Evolutionary conservation across 2,888 invertebrate species (phyloP).

Genomic region (Papilio demoleus): DNA sequence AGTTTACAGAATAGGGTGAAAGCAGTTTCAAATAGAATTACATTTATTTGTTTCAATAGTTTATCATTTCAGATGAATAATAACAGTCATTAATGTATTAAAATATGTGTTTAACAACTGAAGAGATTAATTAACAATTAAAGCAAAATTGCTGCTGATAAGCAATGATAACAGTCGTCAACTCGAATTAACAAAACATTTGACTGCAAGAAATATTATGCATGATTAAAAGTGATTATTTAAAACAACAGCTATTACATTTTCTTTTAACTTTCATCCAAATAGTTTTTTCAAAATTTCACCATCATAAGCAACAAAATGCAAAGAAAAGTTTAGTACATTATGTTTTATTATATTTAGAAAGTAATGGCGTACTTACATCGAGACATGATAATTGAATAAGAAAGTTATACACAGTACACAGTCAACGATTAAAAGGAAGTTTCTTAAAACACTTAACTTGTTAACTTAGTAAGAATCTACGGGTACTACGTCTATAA

Average conservation of each 20-base stretch:
- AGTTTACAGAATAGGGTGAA: neutral
- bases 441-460: neutral
- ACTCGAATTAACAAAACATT: neutral
- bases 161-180: neutral
- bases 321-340: neutral
- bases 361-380: slow-evolving; percentile 56
- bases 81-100: neutral
- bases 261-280: neutral
- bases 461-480: neutral
- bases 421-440: neutral
- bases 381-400: slow-evolving; percentile 56
- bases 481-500: neutral
- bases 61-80: neutral
- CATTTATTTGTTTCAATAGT: neutral
- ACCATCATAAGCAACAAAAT: too few species aligned
- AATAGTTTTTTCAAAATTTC: too few species aligned
- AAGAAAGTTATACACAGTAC: neutral
- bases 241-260: neutral
- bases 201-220: neutral
- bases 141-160: neutral
- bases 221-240: neutral
- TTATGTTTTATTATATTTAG: neutral
- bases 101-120: neutral
- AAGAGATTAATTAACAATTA: neutral
- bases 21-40: neutral